Conservation (phyloP, 1,140 invertebrate genomes). For the fruit fly (Drosophila melanogaster) region DNA sequence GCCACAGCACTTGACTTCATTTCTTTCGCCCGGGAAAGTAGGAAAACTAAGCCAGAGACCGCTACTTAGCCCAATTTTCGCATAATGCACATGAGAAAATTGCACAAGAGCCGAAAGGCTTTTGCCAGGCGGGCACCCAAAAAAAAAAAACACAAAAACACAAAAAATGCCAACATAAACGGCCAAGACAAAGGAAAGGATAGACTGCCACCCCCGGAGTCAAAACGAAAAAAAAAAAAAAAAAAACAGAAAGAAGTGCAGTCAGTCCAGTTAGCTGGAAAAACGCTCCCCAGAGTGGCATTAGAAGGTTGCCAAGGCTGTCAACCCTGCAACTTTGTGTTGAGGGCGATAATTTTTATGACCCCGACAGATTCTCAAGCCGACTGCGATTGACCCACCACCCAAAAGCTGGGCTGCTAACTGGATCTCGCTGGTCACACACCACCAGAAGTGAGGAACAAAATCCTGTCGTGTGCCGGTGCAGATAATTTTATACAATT, state of each 20-base stretch:
- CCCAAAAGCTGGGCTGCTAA: constrained; percentile 31
- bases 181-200: constrained; percentile 50
- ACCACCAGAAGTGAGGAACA: constrained; percentile 12
- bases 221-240: neutral
- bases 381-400: constrained; percentile 73
- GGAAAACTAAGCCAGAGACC: constrained; percentile 34
- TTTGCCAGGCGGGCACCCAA: constrained; percentile 6
- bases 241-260: constrained; percentile 45
- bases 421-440: constrained; percentile 37
- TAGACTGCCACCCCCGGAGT: constrained; percentile 56
- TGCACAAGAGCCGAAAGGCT: constrained; percentile 66
- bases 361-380: constrained; percentile 73
- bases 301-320: constrained; percentile 57
- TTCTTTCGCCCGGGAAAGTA: constrained; percentile 56
- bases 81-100: constrained; percentile 80
- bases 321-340: constrained; percentile 64
- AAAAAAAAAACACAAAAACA: constrained; percentile 33
- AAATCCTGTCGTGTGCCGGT: constrained; percentile 68
- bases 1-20: constrained; percentile 73
- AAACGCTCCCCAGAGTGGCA: constrained; percentile 79
- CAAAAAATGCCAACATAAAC: constrained; percentile 69
- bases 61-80: constrained; percentile 82
- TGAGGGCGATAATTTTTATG: constrained; percentile 79
- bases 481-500: constrained; percentile 82
- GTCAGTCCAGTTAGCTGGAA: constrained; percentile 59